A percentile compares a stretch with the other conserved stretches of the same genome.
Evolutionary conservation across 92 coral and sea anemone species (phyloP).

Genomic region (Metridium senile): DNA sequence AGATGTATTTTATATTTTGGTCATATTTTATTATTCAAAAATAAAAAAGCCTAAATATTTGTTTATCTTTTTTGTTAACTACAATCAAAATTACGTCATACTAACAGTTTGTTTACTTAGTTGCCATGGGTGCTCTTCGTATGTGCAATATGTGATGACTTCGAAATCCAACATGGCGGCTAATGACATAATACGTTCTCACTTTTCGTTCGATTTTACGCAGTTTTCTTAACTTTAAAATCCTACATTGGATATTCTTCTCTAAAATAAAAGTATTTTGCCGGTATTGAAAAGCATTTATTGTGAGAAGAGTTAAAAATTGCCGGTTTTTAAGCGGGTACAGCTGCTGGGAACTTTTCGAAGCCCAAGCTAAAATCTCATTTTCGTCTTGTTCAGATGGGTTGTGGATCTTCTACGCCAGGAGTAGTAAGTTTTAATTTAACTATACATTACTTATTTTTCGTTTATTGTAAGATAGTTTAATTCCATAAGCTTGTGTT

Average conservation of each 20-base stretch:
- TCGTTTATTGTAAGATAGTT: neutral
- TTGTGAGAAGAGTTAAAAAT: neutral
- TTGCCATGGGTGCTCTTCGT: neutral
- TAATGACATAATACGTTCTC: neutral
- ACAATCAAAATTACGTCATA: too few species aligned
- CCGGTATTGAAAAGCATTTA: neutral
- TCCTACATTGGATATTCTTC: neutral
- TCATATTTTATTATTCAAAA: too few species aligned
- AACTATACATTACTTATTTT: neutral
- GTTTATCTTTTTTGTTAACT: too few species aligned
- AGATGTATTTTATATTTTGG: too few species aligned
- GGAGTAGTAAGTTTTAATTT: constrained; percentile 37
- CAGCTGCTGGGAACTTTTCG: too few species aligned
- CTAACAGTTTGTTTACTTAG: neutral
- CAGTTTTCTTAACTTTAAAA: neutral
- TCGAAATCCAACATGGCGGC: neutral
- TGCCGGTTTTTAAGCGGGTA: neutral
- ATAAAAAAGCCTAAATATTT: too few species aligned
- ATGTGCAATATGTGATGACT: neutral
- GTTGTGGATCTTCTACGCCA: constrained; percentile 72
- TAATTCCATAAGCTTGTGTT: too few species aligned
- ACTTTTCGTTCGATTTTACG: neutral
- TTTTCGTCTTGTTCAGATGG: constrained; percentile 27
- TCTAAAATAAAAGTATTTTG: too few species aligned
- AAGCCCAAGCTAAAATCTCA: too few species aligned